Base-by-base conservation (phyloP, 2,797 vertebrate species). In the Cynodonichthys magdalenae region DNA sequence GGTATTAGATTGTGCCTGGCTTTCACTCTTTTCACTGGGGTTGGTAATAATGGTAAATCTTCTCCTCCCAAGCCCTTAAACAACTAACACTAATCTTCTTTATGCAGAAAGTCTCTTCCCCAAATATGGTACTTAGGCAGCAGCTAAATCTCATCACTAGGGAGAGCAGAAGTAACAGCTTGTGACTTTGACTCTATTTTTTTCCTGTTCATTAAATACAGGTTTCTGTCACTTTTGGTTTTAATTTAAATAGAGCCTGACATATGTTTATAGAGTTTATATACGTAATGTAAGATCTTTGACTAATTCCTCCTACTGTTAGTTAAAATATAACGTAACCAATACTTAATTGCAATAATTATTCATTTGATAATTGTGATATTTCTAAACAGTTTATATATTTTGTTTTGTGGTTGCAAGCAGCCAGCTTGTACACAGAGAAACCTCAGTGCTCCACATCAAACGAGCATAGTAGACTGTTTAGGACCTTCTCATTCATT, bases 21-120 rank as follows among this genome's bases (percentile, higher is more conserved):
- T 82, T 74, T 63, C 63, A 71, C 66, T 54, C 69, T 85, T 79
- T 89, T 73, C 74, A 87, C 90, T 83, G 79, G 80, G 73, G 81
- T 69, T 83, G 80, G 89, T 93, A 93, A 94, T 93, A 89, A 93
- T 89, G 86, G 86, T 90, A 91, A 93, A 93, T 88, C 90, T 81
- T 80, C 80, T 74, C 73, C 63, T 64, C 24, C 56, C 75, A 82
- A 90, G 79, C 87, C 89, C 83, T 89, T 87, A 86, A 93, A 92
- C 91, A 92, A 92, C 85, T 80, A 85, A 78, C 74, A 89, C 83
- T 95, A 95, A 95, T 94, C 93, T 92, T 91, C 94, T 95, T 95
- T 92, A 93, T 92, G 78, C 83, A 77, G 66, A 90, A 87, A 87
- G 83, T 85, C 73, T 73, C 78, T 81, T 79, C 67, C 76, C 70